Conservation (phyloP, 2,797 vertebrate genomes). For the Poliocrania exsul region DNA sequence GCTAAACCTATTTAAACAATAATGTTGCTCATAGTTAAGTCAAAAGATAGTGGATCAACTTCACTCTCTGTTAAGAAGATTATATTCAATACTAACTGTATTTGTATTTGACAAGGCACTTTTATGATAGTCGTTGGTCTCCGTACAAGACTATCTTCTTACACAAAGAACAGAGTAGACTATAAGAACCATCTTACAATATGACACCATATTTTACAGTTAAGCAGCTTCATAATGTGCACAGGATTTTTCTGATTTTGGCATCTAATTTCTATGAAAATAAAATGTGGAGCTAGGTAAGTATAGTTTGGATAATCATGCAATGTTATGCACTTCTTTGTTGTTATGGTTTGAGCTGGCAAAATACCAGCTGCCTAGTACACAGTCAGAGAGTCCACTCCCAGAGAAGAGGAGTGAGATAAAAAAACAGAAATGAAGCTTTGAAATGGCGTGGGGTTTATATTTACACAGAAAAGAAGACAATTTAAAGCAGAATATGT, state of each 20-base stretch:
- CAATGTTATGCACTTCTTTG: rapidly evolving
- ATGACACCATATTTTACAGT: background rate
- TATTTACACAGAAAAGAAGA: too few relatives aligned
- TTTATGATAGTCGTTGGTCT: background rate
- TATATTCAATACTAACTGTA: background rate
- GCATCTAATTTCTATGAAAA: background rate
- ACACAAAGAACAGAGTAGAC: background rate
- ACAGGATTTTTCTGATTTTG: background rate
- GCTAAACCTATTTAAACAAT: background rate
- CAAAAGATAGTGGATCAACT: background rate
- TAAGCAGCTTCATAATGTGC: background rate
- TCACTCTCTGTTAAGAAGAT: background rate
- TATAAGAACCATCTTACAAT: background rate
- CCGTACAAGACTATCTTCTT: background rate
- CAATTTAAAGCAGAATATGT: too few relatives aligned
- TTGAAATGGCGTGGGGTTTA: too few relatives aligned
- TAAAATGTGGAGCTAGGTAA: background rate
- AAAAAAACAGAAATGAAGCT: too few relatives aligned
- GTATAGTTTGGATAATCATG: background rate
- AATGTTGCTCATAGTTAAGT: background rate
- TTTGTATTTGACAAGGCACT: background rate
- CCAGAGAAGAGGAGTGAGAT: too few relatives aligned
- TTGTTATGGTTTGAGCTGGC: too few relatives aligned
- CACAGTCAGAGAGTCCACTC: too few relatives aligned
- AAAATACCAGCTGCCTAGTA: too few relatives aligned